Percentiles rank a stretch among this genome's conserved stretches.
These are phyloP conservation scores for Euzophera pinguis DNA, from an alignment of 2,888 invertebrate genomes.

Conservation along the genomic window DNA sequence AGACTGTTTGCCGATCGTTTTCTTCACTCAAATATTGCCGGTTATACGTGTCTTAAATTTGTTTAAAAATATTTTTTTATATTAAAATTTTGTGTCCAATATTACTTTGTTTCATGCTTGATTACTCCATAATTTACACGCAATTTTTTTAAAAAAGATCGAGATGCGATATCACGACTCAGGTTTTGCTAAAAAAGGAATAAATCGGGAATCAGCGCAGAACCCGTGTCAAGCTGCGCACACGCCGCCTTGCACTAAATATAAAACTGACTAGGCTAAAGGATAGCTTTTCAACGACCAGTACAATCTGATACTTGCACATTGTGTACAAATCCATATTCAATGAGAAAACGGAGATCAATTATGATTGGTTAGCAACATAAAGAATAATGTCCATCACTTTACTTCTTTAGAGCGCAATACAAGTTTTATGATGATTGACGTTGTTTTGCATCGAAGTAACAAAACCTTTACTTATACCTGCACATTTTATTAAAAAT, in stretches of 20 bases:
- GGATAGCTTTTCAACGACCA: conserved; percentile 29
- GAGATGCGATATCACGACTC: too few species aligned
- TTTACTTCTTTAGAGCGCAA: background rate
- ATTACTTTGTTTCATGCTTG: too few species aligned
- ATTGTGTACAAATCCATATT: conserved; percentile 19
- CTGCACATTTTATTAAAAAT: too few species aligned
- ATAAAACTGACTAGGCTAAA: conserved; percentile 38
- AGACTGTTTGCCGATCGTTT: conserved; percentile 53
- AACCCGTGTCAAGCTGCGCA: conserved; percentile 49
- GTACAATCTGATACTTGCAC: conserved; percentile 24
- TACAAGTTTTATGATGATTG: background rate
- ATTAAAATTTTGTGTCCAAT: background rate
- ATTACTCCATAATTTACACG: too few species aligned
- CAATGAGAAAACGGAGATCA: background rate
- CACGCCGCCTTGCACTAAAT: conserved; percentile 57
- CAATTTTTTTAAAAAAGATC: too few species aligned
- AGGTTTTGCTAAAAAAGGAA: background rate
- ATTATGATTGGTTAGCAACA: background rate
- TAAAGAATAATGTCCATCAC: background rate
- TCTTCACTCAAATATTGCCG: background rate
- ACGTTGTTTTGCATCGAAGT: background rate
- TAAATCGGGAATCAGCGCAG: conserved; percentile 26
- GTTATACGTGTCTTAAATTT: background rate
- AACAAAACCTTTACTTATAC: background rate
- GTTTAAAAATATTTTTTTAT: background rate